Conservation (phyloP, 2,797 vertebrate genomes). For the Falco berigora region DNA sequence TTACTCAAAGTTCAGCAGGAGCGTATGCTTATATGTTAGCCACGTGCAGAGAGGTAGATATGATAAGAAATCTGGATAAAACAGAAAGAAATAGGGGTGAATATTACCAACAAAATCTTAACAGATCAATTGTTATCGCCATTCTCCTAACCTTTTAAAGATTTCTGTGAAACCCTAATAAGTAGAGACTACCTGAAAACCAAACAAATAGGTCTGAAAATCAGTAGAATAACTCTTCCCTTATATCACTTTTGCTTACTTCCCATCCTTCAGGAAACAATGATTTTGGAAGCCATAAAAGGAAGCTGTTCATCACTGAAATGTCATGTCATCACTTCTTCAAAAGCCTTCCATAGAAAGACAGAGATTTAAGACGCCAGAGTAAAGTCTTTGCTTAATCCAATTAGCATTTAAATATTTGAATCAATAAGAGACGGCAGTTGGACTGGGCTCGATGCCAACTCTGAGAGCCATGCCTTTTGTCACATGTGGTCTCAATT, state of each 20-base stretch:
- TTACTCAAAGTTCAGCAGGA: not conserved
- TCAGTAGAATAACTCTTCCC: not conserved
- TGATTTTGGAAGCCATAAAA: not conserved
- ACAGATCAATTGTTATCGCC: not conserved
- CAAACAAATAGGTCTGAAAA: not conserved
- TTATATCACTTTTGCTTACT: not conserved
- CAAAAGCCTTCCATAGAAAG: not conserved
- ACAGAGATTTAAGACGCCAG: not conserved
- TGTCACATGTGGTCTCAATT: not conserved
- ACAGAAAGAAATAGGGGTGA: not conserved
- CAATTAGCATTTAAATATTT: not conserved
- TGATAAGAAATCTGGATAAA: not conserved
- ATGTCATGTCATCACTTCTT: not conserved
- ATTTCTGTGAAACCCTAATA: not conserved
- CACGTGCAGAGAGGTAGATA: not conserved
- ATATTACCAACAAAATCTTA: not conserved
- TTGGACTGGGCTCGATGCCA: not conserved
- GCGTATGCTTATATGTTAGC: not conserved
- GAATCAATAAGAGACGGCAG: not conserved
- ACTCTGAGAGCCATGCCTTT: not conserved
- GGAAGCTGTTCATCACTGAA: not conserved
- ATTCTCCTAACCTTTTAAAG: not conserved
- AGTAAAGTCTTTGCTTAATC: not conserved
- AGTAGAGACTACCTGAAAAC: not conserved
- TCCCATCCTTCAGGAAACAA: not conserved